Percentiles rank a stretch among this genome's conserved stretches.
phyloP scores from a whole-genome alignment of 2,797 vertebrate genomes.

The Nasua narica region DNA sequence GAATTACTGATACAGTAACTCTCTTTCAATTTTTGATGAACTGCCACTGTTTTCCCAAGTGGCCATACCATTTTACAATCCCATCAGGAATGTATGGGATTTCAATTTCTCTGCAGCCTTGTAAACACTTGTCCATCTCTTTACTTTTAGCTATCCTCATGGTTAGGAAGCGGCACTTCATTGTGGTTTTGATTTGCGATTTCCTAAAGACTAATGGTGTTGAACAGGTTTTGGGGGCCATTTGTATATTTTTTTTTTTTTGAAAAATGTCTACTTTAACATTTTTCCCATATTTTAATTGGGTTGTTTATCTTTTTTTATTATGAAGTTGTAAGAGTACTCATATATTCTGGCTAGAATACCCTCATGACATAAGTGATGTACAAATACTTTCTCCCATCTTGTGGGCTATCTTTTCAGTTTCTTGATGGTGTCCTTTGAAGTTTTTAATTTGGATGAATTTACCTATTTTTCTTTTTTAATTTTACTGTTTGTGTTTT shows the following conservation, averaged over 20 bases:
- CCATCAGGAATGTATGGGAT: not conserved
- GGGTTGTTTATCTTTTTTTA: not conserved
- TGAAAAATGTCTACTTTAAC: not conserved
- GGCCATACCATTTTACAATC: not conserved
- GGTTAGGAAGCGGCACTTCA: not conserved
- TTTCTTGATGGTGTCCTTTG: not conserved
- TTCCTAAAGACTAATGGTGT: not conserved
- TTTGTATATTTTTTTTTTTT: not conserved
- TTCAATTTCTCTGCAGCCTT: not conserved
- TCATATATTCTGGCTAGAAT: not conserved
- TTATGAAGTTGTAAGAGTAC: not conserved
- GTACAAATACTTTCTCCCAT: not conserved
- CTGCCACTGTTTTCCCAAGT: not conserved
- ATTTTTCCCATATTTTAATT: not conserved
- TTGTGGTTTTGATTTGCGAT: not conserved
- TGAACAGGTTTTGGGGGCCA: not conserved
- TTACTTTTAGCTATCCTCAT: not conserved
- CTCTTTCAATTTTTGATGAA: not conserved
- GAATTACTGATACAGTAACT: not conserved
- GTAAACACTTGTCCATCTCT: not conserved
- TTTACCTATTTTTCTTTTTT: not conserved
- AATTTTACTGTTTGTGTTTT: not conserved
- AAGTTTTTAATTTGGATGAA: not conserved
- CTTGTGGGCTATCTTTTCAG: not conserved
- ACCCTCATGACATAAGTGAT: not conserved